phyloP scores from a whole-genome alignment of 2,888 invertebrate species.

The Anodontia alba region DNA sequence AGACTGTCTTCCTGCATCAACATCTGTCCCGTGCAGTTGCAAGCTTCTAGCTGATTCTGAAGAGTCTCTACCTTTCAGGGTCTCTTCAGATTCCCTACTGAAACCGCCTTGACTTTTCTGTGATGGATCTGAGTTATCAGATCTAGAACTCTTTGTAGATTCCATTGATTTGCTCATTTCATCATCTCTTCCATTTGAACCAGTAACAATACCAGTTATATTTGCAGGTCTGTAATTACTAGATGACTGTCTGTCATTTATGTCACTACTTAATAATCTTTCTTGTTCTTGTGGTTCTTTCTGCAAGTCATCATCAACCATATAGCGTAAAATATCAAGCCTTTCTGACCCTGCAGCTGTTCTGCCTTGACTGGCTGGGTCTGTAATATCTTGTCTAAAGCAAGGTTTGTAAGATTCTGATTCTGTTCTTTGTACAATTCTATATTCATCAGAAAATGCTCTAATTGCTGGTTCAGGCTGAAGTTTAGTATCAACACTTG shows the following conservation, averaged over 20 bases:
- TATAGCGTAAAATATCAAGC: conserved; percentile 49
- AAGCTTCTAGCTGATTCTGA: conserved; percentile 30
- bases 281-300: not conserved
- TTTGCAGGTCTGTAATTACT: not conserved
- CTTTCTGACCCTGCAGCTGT: conserved; percentile 20
- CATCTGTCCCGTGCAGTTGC: not conserved
- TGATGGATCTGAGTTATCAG: conserved; percentile 51
- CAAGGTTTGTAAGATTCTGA: conserved; percentile 17
- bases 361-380: not conserved
- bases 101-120: conserved; percentile 4
- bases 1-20: not conserved
- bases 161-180: conserved; percentile 17
- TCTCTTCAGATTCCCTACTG: conserved; percentile 34
- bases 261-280: not conserved
- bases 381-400: not conserved
- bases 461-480: not conserved
- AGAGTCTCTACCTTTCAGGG: conserved; percentile 41
- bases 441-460: conserved; percentile 1
- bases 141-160: conserved; percentile 30
- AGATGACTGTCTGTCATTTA: not conserved
- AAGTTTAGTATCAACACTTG: not conserved
- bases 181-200: not conserved
- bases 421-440: not conserved
- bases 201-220: not conserved
- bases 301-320: conserved; percentile 27